Conservation (phyloP, 1,140 invertebrate species). For the Episyrphus balteatus region DNA sequence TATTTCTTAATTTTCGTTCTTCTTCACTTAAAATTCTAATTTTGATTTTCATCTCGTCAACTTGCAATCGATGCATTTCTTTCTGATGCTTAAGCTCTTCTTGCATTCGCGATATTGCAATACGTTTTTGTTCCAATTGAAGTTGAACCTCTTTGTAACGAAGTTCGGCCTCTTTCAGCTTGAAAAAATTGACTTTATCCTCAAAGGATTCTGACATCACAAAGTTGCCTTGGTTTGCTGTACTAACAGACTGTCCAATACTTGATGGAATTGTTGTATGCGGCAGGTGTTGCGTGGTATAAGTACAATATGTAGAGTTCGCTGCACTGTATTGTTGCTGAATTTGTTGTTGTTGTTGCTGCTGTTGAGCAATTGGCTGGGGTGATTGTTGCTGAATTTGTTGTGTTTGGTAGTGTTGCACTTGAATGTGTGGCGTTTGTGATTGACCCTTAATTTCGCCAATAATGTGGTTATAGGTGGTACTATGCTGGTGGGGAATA, state of each 20-base stretch:
- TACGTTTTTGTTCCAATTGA: slow-evolving; percentile 25
- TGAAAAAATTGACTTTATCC: slow-evolving; percentile 30
- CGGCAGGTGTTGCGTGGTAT: too few relatives aligned
- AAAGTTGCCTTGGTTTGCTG: too few relatives aligned
- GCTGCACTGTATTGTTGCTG: too few relatives aligned
- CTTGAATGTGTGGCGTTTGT: slow-evolving; percentile 32
- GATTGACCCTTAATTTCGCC: too few relatives aligned
- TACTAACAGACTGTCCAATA: too few relatives aligned
- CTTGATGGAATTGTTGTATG: too few relatives aligned
- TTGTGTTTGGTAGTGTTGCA: slow-evolving; percentile 32
- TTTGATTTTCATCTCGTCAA: slow-evolving; percentile 33
- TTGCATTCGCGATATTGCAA: slow-evolving; percentile 27
- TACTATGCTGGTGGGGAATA: slow-evolving; percentile 8
- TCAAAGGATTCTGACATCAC: slow-evolving; percentile 28
- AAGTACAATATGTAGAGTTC: too few relatives aligned
- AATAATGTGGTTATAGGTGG: too few relatives aligned
- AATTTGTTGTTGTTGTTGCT: too few relatives aligned
- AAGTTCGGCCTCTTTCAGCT: slow-evolving; percentile 30
- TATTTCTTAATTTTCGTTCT: too few relatives aligned
- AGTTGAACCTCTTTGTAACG: slow-evolving; percentile 32
- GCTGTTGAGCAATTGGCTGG: slow-evolving; percentile 17
- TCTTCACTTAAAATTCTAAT: slow-evolving; percentile 33
- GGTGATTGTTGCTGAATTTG: slow-evolving; percentile 25
- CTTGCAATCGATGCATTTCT: slow-evolving; percentile 26
- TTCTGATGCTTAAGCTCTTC: slow-evolving; percentile 32